Percentiles rank a stretch among this genome's conserved stretches.
Evolutionary conservation across 2,888 invertebrate genomes (phyloP).

Genomic region (Leptinotarsa peninsularis): DNA sequence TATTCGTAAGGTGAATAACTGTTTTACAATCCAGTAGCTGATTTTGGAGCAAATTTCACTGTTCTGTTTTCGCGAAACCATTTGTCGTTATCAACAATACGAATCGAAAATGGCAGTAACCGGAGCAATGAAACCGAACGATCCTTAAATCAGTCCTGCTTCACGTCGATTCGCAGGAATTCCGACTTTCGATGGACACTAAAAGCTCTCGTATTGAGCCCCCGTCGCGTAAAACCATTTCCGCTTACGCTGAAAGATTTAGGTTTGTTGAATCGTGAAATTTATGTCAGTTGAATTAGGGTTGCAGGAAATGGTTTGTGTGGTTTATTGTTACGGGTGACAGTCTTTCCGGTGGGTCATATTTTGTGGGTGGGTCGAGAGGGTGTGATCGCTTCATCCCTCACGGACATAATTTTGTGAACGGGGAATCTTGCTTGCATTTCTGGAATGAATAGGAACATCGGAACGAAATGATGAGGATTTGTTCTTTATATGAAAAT

Average conservation of each 20-base stretch:
- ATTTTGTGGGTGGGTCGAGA: neutral
- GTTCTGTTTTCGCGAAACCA: no score
- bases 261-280: constrained; percentile 19
- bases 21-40: no score
- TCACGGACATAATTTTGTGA: neutral
- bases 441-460: no score
- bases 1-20: no score
- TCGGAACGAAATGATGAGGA: no score
- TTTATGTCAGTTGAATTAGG: neutral
- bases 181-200: neutral
- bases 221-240: constrained; percentile 6
- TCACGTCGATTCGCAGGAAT: neutral
- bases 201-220: neutral
- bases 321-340: constrained; percentile 19
- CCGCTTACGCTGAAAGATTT: constrained; percentile 16
- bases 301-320: constrained; percentile 12
- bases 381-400: neutral
- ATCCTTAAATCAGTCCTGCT: neutral
- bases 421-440: neutral
- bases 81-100: no score
- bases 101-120: neutral
- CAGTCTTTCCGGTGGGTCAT: neutral
- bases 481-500: no score
- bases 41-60: no score
- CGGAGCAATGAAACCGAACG: neutral